phyloP scores from a whole-genome alignment of 2,888 invertebrate species.

The Hypercompe scribonia region DNA sequence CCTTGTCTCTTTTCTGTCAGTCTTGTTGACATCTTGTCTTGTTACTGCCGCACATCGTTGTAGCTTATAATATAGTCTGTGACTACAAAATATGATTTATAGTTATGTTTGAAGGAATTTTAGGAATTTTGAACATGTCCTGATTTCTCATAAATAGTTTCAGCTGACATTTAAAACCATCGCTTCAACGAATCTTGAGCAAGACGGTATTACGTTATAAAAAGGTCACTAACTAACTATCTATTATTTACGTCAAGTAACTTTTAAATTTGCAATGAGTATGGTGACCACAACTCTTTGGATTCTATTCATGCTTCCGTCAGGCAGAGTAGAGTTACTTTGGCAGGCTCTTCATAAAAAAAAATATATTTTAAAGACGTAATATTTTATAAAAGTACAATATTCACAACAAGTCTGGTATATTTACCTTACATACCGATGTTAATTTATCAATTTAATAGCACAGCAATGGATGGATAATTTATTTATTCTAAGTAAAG shows the following conservation, averaged over 20 bases:
- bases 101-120: background rate
- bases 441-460: no score
- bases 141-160: background rate
- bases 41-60: background rate
- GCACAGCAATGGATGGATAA: no score
- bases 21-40: background rate
- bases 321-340: no score
- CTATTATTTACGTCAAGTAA: background rate
- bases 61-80: background rate
- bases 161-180: background rate
- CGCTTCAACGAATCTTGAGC: background rate
- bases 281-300: no score
- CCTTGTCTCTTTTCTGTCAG: background rate
- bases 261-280: no score
- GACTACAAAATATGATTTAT: background rate
- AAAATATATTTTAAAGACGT: no score
- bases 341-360: no score
- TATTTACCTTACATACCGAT: no score
- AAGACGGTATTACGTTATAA: background rate
- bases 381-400: no score
- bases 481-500: no score
- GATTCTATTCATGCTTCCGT: no score
- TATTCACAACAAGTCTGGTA: no score
- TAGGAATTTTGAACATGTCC: background rate
- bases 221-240: background rate